Evolutionary conservation across 2,113 vertebrate species (phyloP), one percentile per base, ranked within the genome.

Genomic region (Brachionichthys hirsutus): DNA sequence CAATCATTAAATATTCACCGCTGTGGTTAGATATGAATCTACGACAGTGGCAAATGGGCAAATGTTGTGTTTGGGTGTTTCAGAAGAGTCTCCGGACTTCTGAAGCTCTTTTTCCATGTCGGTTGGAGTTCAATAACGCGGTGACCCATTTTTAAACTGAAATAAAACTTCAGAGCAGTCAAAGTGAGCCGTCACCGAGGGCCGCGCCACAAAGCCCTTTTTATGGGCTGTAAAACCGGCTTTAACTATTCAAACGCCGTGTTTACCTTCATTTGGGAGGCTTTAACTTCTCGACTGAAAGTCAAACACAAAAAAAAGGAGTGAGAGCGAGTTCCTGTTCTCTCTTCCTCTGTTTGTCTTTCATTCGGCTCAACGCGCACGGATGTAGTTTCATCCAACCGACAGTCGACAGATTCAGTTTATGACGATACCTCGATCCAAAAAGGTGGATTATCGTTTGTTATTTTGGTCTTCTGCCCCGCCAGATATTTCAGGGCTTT

Each of bases 271-370:
- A 57, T 60, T 19, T n/a, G 2, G 41, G 6, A n/a, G 7, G 45
- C 35, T 45, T 50, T 3, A 13, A 11, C 22, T 35, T 36, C 6
- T 15, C 12, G 17, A 14, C 12, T 30, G 17, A 16, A 38, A 45
- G 51, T n/a, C 15, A 36, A 15, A 38, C 36, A 38, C 8, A 38
- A 12, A 38, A 12, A 12, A 38, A 12, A 10, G 9, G 8, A 30
- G 3, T 8, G 13, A 4, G 41, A 71, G 50, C 22, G 43, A 17
- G 54, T 67, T 48, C 59, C 11, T 30, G 24, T 30, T 30, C 24
- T 30, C 24, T 30, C 3, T 30, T 30, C 44, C 8, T 64, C 14
- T 13, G 2, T 30, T 61, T 49, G 60, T 62, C 56, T 62, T 59
- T 55, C 36, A 38, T 10, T 10, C 36, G 12, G 36, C 24, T 38